Conservation (phyloP, 1,140 invertebrate genomes). For the Caenorhabditis elegans region WBcel235 BX284605.5:16219501-16220000, state of each 20-base stretch:
- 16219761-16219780: neutral
- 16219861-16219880: neutral
- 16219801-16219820: no score
- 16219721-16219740: neutral
- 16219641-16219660: neutral
- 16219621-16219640: no score
- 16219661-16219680: no score
- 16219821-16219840: no score
- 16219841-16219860: no score
- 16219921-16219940: neutral
- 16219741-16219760: neutral
- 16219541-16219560: no score
- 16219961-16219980: neutral
- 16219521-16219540: no score
- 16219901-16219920: neutral
- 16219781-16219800: no score
- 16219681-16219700: neutral
- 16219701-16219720: slow-evolving; percentile 6
- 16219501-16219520: neutral
- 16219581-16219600: no score
- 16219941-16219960: neutral
- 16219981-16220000: neutral
- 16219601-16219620: no score
- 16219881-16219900: no score
- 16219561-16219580: no score